Base-by-base conservation (phyloP, 2,113 vertebrate genomes). In the Dinomys branickii region DNA sequence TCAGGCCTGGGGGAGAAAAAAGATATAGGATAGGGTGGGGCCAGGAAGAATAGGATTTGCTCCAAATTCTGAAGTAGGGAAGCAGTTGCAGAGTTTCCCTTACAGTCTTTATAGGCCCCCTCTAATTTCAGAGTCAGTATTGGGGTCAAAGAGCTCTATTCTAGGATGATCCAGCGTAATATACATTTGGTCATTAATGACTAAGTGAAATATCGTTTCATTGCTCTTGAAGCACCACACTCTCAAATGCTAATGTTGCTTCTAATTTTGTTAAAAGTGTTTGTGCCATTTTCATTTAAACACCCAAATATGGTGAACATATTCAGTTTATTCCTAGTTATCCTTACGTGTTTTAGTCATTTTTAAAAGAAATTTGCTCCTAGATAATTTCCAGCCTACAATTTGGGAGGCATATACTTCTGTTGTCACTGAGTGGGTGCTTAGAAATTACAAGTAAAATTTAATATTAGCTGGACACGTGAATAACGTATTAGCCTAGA, bases 221-320 rank as follows among this genome's bases (percentile, higher is more conserved):
- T 61, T 71, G 81, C 71, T 90, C 52, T 75, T 38, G 82, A 82
- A 71, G 71, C 82, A 35, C 63, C 0, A 0, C 19, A 52, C 35
- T 95, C 63, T n/a, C 58, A 65, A 61, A 80, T 33, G 61, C 65
- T 90, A 91, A 82, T 82, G 52, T 56, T 47, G 50, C 59, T 92
- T 92, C 78, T 94, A 69, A 95, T 89, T 71, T 67, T 91, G 54
- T 61, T 80, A 33, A n/a, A 94, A 88, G 35, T 86, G 71, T 83
- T 58, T 75, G 56, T 35, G 63, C 77, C 3, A 33, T 93, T 96
- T n/a, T 92, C 63, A 38, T 84, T 92, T 94, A 83, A 75, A 80
- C 82, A 33, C 33, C 69, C 73, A 90, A 95, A 82, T 50, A 71
- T 38, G n/a, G 86, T 61, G 59, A 89, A 85, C 50, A 41, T 28